A percentile compares a stretch with the other conserved stretches of the same genome.
Conservation (phyloP, 2,888 invertebrate species). For the Oligia latruncula region DNA sequence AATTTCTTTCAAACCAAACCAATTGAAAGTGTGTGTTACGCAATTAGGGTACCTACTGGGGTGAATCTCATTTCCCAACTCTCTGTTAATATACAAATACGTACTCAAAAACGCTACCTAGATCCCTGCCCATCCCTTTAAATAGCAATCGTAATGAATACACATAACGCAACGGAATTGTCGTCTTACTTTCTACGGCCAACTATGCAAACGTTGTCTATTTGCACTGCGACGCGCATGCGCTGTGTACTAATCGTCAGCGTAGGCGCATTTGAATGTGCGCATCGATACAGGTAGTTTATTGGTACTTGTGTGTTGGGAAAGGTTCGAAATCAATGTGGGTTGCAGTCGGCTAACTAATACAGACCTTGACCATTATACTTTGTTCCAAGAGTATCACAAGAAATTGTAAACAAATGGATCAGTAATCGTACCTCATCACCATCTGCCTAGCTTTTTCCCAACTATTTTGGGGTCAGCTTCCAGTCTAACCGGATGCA, state of each 20-base stretch:
- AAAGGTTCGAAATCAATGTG: conserved; percentile 16
- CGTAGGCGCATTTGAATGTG: conserved; percentile 52
- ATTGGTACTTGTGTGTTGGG: conserved; percentile 20
- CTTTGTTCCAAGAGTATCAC: background rate
- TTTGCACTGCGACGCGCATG: conserved; percentile 68
- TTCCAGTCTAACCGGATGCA: background rate
- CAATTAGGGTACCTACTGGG: background rate
- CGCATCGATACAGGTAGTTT: conserved; percentile 33
- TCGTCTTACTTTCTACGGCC: conserved; percentile 78
- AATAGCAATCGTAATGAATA: conserved; percentile 48
- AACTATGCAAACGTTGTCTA: conserved; percentile 75
- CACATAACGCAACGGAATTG: conserved; percentile 41
- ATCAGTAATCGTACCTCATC: background rate
- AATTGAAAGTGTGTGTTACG: background rate
- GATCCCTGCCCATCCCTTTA: conserved; percentile 34
- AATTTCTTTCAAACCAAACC: background rate
- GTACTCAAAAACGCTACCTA: background rate
- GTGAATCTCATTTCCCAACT: background rate
- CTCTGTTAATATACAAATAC: no score
- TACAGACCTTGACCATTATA: background rate
- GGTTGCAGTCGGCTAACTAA: background rate
- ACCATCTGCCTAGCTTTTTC: background rate
- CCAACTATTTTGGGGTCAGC: background rate
- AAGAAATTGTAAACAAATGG: background rate
- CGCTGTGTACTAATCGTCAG: conserved; percentile 55